These are phyloP conservation scores for Lochmaea crataegi DNA, from an alignment of 2,888 invertebrate species.

Conservation along the genomic window DNA sequence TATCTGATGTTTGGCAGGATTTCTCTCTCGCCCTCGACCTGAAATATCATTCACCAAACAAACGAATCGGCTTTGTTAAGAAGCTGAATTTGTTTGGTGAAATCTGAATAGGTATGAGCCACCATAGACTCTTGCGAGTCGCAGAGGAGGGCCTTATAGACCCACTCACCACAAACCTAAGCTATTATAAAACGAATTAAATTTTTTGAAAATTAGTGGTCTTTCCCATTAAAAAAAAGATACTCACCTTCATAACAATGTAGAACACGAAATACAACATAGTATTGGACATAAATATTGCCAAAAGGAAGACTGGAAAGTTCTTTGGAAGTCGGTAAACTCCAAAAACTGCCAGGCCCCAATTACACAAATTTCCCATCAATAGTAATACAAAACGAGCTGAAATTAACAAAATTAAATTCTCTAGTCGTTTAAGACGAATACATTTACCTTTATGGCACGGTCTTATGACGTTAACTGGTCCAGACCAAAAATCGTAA, in stretches of 20 bases:
- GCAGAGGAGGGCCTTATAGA: too few relatives aligned
- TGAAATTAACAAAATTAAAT: conserved; percentile 25
- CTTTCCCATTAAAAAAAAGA: too few relatives aligned
- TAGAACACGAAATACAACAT: conserved; percentile 85
- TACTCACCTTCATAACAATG: conserved; percentile 81
- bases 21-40: too few relatives aligned
- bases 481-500: conserved; percentile 64
- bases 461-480: conserved; percentile 63
- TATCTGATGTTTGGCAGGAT: too few relatives aligned
- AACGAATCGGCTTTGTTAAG: too few relatives aligned
- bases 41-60: too few relatives aligned
- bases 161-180: too few relatives aligned
- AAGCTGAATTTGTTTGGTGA: too few relatives aligned
- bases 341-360: conserved; percentile 76
- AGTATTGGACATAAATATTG: conserved; percentile 85
- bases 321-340: conserved; percentile 73
- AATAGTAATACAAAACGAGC: conserved; percentile 71
- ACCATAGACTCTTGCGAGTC: too few relatives aligned
- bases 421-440: conserved; percentile 41
- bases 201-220: too few relatives aligned
- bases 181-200: too few relatives aligned
- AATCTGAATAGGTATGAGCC: too few relatives aligned
- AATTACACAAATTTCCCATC: conserved; percentile 73
- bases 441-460: conserved; percentile 60
- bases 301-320: conserved; percentile 83